A percentile compares a stretch with the other conserved stretches of the same genome.
Conservation (phyloP, 2,113 vertebrate species). For the Nestor notabilis region DNA sequence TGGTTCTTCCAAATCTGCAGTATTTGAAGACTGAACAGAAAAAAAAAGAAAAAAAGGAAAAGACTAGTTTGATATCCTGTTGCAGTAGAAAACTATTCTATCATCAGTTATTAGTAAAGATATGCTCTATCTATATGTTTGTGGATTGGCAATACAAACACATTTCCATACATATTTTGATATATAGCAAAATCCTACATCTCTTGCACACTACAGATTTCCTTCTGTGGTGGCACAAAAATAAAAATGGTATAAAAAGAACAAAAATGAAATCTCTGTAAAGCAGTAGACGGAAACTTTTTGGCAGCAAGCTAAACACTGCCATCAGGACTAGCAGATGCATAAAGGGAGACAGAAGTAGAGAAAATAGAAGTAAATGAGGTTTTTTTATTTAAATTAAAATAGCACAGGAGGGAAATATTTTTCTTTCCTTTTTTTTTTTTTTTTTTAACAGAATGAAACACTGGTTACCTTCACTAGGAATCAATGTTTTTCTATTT, state of each 20-base stretch:
- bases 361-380: not conserved
- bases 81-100: not conserved
- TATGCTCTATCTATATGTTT: not conserved
- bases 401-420: not conserved
- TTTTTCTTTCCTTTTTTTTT: not conserved
- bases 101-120: not conserved
- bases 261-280: not conserved
- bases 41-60: not conserved
- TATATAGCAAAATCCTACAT: not conserved
- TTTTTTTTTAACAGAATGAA: not conserved
- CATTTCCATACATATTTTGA: not conserved
- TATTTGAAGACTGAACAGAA: not conserved
- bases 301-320: not conserved
- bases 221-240: not conserved
- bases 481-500: conserved; percentile 16
- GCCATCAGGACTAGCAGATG: conserved; percentile 17
- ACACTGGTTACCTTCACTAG: not conserved
- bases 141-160: not conserved
- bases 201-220: not conserved
- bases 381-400: not conserved
- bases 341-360: not conserved
- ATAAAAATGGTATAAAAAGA: not conserved
- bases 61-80: not conserved
- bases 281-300: not conserved
- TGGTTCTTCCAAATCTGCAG: not conserved